These are phyloP conservation scores for Acipenser oxyrinchus DNA, from an alignment of 2,797 vertebrate species.

Conservation along the genomic window DNA sequence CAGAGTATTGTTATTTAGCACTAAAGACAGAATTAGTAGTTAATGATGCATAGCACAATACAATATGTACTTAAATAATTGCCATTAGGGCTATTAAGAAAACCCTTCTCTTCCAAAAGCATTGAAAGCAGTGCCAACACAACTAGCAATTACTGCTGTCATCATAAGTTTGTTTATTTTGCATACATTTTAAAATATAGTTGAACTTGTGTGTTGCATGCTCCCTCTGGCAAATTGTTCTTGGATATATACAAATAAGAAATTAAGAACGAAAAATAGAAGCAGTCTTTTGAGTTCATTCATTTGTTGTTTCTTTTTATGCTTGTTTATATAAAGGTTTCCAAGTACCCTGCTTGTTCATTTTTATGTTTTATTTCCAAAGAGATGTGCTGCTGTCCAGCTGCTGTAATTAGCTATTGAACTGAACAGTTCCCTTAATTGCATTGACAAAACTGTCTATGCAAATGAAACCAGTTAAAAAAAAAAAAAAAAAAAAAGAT, in stretches of 20 bases:
- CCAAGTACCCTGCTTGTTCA: not conserved
- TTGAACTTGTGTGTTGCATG: too few relatives aligned
- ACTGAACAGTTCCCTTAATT: not conserved
- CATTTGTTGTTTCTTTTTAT: too few relatives aligned
- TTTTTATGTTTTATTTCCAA: not conserved
- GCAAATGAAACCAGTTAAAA: not conserved
- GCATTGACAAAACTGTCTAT: not conserved
- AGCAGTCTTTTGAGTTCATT: too few relatives aligned
- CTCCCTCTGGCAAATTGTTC: too few relatives aligned
- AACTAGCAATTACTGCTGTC: conserved; percentile 54
- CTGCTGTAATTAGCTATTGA: not conserved
- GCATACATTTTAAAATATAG: too few relatives aligned
- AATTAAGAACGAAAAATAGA: too few relatives aligned
- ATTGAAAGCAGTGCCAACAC: conserved; percentile 46
- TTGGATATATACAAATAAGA: too few relatives aligned
- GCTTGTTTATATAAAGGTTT: not conserved
- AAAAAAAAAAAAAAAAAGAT: not conserved
- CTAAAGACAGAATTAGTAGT: conserved; percentile 23
- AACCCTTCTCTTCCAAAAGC: conserved; percentile 44
- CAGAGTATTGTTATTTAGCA: conserved; percentile 7
- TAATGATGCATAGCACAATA: conserved; percentile 60
- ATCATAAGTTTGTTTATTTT: conserved; percentile 33
- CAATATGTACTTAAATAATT: conserved; percentile 45
- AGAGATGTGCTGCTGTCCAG: not conserved
- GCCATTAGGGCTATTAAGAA: conserved; percentile 60